Base-by-base conservation (phyloP, 1,140 invertebrate genomes). In the Drosophila punjabiensis region DNA sequence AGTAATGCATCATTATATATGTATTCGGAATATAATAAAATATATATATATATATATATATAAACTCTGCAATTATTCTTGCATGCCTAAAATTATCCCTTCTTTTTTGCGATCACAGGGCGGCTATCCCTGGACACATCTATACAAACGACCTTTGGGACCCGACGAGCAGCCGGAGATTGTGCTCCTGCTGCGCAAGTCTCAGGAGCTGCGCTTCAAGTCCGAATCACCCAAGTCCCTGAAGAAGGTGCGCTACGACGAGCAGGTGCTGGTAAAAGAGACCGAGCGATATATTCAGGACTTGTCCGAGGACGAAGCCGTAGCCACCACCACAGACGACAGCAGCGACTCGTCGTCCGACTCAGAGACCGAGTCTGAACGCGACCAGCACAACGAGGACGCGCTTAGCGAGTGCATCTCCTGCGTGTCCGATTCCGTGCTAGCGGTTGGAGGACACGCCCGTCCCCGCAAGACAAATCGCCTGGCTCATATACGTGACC, bases 91-190 rank as follows among this genome's bases (percentile, higher is more conserved):
- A n/a, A 13, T 4, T 33, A 1, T 28, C 20, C 43, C 14, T 8
- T 35, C 16, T 52, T 20, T 20, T n/a, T 24, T 11, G 20, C 53
- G 5, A 39, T 58, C 14, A 1, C 37, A 94, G 81, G 96, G 96
- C 69, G 95, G 94, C 45, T 96, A 96, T 85, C 96, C 96, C 64
- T 96, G 96, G 95, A 96, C 96, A 20, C 94, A 96, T 90, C 88
- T 96, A 13, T 93, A 95, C 67, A 95, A 95, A 78, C 92, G 92
- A 28, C 94, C 94, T 1, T 66, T 95, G 20, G 92, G 92, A 66
- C 89, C 90, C 11, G 91, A 93, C 64, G 93, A 93, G 68, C 93
- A 94, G 81, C 94, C 94, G 10, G 94, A 94, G 82, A 91, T 93
- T 63, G 87, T 93, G 11, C 64, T 93, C 56, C 65, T 92, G 16